A percentile compares a stretch with the other conserved stretches of the same genome.
Evolutionary conservation across 2,888 invertebrate genomes (phyloP).

Genomic region (Drosophila barbarae): DNA sequence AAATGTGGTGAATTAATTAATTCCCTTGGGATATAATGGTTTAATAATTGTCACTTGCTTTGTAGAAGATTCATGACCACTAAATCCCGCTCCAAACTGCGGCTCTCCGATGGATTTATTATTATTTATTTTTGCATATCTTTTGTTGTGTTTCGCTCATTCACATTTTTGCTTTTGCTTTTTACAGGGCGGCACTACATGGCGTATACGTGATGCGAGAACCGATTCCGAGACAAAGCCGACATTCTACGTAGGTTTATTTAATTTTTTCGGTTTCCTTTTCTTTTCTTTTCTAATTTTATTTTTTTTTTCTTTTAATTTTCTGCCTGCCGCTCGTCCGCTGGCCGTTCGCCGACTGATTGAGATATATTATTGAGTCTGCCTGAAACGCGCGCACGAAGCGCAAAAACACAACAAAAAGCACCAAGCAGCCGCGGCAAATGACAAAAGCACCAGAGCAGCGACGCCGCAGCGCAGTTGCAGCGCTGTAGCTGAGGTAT

Average conservation of each 20-base stretch:
- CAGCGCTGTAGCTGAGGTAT: conserved; percentile 5
- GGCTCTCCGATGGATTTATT: conserved; percentile 17
- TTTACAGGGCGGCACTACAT: conserved; percentile 44
- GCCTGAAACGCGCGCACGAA: conserved; percentile 38
- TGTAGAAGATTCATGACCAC: conserved; percentile 66
- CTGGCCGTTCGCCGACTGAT: conserved; percentile 63
- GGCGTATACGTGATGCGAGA: conserved; percentile 60
- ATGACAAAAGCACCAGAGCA: conserved; percentile 44
- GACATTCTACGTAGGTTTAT: conserved; percentile 27
- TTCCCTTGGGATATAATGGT: conserved; percentile 1
- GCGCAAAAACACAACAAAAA: conserved; percentile 36
- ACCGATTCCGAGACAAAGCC: conserved; percentile 38
- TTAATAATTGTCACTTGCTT: conserved; percentile 58
- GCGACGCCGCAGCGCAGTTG: conserved; percentile 13
- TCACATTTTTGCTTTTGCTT: conserved; percentile 4
- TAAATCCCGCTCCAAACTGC: conserved; percentile 19
- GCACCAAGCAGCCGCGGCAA: conserved; percentile 15
- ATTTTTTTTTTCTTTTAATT: conserved; percentile 6
- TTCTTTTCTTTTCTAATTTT: conserved; percentile 5
- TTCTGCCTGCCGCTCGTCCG: conserved; percentile 43
- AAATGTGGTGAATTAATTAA: conserved; percentile 14
- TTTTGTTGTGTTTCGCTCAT: conserved; percentile 36
- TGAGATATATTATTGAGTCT: conserved; percentile 63
- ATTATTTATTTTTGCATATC: conserved; percentile 40
- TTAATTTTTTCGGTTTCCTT: conserved; percentile 25